Conservation (phyloP, 2,888 invertebrate genomes). For the Ochropleura leucogaster region DNA sequence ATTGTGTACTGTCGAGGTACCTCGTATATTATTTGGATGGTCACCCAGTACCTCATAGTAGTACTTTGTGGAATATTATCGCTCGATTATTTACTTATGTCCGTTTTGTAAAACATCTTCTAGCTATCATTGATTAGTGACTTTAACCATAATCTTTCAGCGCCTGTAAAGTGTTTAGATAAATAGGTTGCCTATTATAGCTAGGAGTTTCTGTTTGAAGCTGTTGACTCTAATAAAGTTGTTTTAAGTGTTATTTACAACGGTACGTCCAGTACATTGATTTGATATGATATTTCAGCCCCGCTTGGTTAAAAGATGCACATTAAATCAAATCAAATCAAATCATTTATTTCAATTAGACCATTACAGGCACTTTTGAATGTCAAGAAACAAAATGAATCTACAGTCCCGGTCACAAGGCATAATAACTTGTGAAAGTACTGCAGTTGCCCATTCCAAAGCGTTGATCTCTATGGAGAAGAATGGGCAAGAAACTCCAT, state of each 20-base stretch:
- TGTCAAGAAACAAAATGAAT: no score
- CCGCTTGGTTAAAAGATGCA: neutral
- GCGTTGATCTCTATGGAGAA: no score
- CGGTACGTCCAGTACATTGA: neutral
- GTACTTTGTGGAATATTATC: neutral
- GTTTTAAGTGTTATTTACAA: neutral
- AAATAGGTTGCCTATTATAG: neutral
- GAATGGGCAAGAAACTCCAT: no score
- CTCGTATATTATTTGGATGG: slow-evolving; percentile 35
- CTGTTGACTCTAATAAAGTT: neutral
- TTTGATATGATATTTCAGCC: slow-evolving; percentile 9
- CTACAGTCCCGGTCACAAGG: no score
- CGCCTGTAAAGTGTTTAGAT: neutral
- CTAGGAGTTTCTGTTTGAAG: neutral
- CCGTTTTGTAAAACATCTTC: neutral
- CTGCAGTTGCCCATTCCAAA: no score
- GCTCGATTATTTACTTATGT: neutral
- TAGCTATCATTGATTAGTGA: neutral
- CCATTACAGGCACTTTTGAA: no score
- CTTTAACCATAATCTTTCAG: neutral
- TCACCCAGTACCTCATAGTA: slow-evolving; percentile 22
- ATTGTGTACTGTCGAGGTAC: slow-evolving; percentile 37
- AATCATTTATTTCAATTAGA: no score
- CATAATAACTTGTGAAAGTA: no score
- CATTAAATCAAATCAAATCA: no score